A percentile compares a stretch with the other conserved stretches of the same genome.
These are phyloP conservation scores for Trachelus troglodyta DNA, from an alignment of 2,888 invertebrate genomes.

Conservation along the genomic window DNA sequence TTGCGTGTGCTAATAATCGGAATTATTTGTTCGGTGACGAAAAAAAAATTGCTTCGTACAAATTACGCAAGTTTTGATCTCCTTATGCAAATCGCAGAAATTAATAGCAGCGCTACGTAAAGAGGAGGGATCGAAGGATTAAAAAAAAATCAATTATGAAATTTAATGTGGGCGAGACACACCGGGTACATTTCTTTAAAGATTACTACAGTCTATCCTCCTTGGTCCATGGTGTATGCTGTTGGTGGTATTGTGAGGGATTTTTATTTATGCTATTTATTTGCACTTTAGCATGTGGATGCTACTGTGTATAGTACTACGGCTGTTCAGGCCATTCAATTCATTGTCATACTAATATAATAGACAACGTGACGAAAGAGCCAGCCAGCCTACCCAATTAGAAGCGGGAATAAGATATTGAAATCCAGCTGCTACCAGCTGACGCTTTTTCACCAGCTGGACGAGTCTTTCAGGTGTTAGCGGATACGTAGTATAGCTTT, in stretches of 20 bases:
- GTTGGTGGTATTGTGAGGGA: not conserved
- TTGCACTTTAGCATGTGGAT: not conserved
- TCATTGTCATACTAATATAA: not conserved
- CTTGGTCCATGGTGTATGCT: not conserved
- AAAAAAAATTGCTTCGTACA: too few species aligned
- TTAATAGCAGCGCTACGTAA: not conserved
- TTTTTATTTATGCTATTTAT: not conserved
- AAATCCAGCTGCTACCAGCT: not conserved
- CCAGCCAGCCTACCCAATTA: not conserved
- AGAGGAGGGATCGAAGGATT: not conserved
- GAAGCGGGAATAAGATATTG: not conserved
- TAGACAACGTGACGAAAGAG: not conserved
- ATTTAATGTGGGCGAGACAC: constrained; percentile 2
- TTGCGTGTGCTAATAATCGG: not conserved
- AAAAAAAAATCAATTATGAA: constrained; percentile 9
- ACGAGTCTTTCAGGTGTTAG: too few species aligned
- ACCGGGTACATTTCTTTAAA: not conserved
- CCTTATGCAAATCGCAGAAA: constrained; percentile 12
- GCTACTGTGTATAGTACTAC: not conserved
- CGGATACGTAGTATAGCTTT: constrained; percentile 24
- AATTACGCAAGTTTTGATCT: constrained; percentile 11
- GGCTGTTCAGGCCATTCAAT: not conserved
- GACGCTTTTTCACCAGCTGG: not conserved
- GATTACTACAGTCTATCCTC: not conserved
- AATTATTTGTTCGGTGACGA: too few species aligned